Evolutionary conservation across 2,113 vertebrate genomes (phyloP), one percentile per base, ranked within the genome.

Genomic region (Serilophus lunatus): DNA sequence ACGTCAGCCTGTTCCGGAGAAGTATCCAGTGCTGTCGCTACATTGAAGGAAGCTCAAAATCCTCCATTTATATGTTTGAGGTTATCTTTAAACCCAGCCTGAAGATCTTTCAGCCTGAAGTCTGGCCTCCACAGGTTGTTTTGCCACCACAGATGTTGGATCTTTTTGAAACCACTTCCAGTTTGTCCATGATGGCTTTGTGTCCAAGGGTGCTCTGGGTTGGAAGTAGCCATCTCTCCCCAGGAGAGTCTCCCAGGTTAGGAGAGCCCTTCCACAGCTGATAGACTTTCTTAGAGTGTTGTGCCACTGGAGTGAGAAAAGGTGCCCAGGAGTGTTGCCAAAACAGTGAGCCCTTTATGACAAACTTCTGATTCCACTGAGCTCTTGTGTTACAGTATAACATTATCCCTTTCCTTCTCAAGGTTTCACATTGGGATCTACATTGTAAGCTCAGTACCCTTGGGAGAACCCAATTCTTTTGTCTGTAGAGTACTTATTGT

Each of bases 11-110:
- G 5, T 23, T 69, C 19, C 89, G 70, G 60, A 65, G 40, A 61
- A 50, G 23, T 5, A 42, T 59, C 45, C 35, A 26, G 35, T 20
- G 29, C 42, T 63, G 11, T 15, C 28, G 15, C 12, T 74, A 14
- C 18, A 9, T 0, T 40, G 72, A 88, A 51, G 36, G 22, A 71
- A 65, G 49, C 25, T n/a, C 14, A 1, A 69, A 79, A 86, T 66
- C 15, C 4, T 14, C 23, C 29, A 7, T 17, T 49, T 1, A 0
- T 1, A 0, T 26, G 12, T 51, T 82, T 72, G 56, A 61, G 25
- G 5, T 8, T 54, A 3, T 40, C 35, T 77, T 64, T 82, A 78
- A 87, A 59, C 12, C 13, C 6, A n/a, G 15, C 17, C n/a, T 54
- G 19, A 64, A 72, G 57, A 36, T 47, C 8, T 42, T 59, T 63